Conservation (phyloP, 1,140 invertebrate species). For the Euwallacea similis region DNA sequence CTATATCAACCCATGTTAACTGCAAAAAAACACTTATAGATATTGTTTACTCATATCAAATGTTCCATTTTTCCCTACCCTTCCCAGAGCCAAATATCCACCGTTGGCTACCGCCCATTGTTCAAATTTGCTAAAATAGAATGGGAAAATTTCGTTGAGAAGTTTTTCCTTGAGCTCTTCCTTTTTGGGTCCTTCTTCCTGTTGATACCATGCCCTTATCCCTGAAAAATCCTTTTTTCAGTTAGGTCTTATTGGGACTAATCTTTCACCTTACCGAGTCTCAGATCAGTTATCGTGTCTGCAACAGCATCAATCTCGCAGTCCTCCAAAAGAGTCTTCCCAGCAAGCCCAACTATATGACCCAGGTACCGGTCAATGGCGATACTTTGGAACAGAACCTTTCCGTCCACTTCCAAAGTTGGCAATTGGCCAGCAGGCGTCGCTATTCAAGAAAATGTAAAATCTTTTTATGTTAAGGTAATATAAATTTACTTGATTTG, state of each 20-base stretch:
- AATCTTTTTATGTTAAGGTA: not conserved
- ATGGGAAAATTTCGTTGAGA: slow-evolving; percentile 57
- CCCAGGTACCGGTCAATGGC: slow-evolving; percentile 73
- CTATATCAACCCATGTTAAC: too few species aligned
- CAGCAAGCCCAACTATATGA: slow-evolving; percentile 64
- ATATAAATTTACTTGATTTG: slow-evolving; percentile 53
- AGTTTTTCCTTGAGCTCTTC: slow-evolving; percentile 52
- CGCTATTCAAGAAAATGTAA: slow-evolving; percentile 20
- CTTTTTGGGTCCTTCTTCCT: slow-evolving; percentile 56
- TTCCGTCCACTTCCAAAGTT: slow-evolving; percentile 71
- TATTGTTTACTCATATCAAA: too few species aligned
- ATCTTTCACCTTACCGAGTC: slow-evolving; percentile 5
- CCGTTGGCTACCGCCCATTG: slow-evolving; percentile 58
- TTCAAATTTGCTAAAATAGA: slow-evolving; percentile 61
- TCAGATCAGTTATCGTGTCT: slow-evolving; percentile 62
- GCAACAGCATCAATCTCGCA: slow-evolving; percentile 66
- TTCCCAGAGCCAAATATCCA: slow-evolving; percentile 56
- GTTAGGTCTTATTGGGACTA: not conserved
- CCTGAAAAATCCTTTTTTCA: slow-evolving; percentile 44
- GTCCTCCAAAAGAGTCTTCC: slow-evolving; percentile 66
- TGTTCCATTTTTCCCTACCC: not conserved
- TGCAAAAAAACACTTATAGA: too few species aligned
- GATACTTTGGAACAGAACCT: slow-evolving; percentile 65
- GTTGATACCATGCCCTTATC: slow-evolving; percentile 55
- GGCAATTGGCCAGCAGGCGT: slow-evolving; percentile 76